Evolutionary conservation across 1,140 invertebrate species (phyloP).

Genomic region (Ceratoteleas bidentatus): DNA sequence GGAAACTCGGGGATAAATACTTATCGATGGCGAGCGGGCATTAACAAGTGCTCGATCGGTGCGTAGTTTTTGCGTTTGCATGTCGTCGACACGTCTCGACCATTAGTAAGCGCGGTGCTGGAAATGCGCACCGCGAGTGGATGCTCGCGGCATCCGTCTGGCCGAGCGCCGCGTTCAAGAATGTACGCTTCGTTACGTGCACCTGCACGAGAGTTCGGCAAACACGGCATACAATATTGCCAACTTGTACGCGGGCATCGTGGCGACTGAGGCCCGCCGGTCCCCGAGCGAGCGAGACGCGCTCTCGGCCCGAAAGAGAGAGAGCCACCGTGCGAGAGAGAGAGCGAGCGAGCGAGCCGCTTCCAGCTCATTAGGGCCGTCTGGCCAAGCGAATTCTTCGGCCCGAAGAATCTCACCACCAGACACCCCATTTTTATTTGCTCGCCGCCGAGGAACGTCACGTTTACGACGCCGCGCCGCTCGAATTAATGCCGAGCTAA

Average conservation of each 20-base stretch:
- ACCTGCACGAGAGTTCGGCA: constrained; percentile 69
- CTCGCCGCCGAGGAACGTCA: constrained; percentile 29
- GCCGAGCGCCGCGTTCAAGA: constrained; percentile 40
- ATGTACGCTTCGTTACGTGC: constrained; percentile 61
- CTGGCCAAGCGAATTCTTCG: constrained; percentile 60
- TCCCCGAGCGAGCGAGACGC: constrained; percentile 12
- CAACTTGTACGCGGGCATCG: constrained; percentile 50
- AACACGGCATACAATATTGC: constrained; percentile 68
- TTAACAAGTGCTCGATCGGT: constrained; percentile 45
- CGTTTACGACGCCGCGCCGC: constrained; percentile 34
- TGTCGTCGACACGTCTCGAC: constrained; percentile 61
- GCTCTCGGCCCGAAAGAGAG: too few species aligned
- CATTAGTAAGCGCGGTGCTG: constrained; percentile 57
- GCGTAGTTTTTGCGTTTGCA: constrained; percentile 45
- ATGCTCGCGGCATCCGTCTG: constrained; percentile 41
- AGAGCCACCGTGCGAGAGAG: too few species aligned
- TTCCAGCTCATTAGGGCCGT: constrained; percentile 57
- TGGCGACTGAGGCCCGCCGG: constrained; percentile 23
- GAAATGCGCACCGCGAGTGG: constrained; percentile 22
- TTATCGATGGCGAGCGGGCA: constrained; percentile 25
- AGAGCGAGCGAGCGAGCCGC: too few species aligned
- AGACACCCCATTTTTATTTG: constrained; percentile 61
- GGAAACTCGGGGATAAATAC: constrained; percentile 26
- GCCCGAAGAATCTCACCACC: constrained; percentile 54
- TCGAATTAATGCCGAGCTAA: constrained; percentile 37